phyloP scores from a whole-genome alignment of 2,888 invertebrate species.

The Drosophila melanosoma region DNA sequence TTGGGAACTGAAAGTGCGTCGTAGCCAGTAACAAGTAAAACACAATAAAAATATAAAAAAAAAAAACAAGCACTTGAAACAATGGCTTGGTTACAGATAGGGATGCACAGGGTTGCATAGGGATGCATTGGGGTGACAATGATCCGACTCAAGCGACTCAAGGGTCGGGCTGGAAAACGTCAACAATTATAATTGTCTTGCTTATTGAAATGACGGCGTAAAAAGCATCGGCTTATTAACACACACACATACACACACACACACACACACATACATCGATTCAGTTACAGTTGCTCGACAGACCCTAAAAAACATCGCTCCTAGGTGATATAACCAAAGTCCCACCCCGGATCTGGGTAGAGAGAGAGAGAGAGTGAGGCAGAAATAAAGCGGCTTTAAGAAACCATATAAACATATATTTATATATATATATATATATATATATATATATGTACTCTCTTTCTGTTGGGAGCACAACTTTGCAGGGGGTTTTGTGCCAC shows the following conservation, averaged over 20 bases:
- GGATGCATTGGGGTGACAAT: conserved; percentile 30
- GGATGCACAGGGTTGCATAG: background rate
- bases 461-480: background rate
- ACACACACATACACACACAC: conserved; percentile 19
- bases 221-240: conserved; percentile 40
- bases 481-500: background rate
- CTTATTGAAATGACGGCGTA: conserved; percentile 28
- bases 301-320: background rate
- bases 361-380: background rate
- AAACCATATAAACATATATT: background rate
- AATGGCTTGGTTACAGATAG: conserved; percentile 3
- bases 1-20: conserved; percentile 42
- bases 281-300: conserved; percentile 18
- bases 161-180: conserved; percentile 20
- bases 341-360: background rate
- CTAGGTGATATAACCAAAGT: conserved; percentile 18
- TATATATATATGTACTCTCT: background rate
- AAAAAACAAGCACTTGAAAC: conserved; percentile 30
- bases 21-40: conserved; percentile 13
- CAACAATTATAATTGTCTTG: conserved; percentile 30
- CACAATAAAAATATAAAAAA: conserved; percentile 10
- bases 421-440: background rate
- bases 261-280: conserved; percentile 1
- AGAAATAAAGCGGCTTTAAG: background rate
- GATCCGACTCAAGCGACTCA: conserved; percentile 13